A percentile compares a stretch with the other conserved stretches of the same genome.
These are phyloP conservation scores for Chironomus riparius DNA, from an alignment of 2,888 invertebrate genomes.

Conservation along the genomic window DNA sequence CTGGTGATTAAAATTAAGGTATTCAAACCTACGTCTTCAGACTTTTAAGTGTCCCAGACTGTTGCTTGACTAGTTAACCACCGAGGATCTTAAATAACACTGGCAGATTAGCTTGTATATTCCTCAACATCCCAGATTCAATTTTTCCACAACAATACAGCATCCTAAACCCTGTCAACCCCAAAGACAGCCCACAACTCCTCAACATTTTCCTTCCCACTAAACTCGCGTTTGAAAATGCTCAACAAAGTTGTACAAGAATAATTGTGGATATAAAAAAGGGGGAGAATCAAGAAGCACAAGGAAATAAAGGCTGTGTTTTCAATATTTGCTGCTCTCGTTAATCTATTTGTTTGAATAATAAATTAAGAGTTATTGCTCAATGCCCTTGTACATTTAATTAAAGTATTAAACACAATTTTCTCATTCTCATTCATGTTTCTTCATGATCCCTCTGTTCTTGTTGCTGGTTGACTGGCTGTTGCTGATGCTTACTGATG, in stretches of 20 bases:
- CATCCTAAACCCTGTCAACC: too few species aligned
- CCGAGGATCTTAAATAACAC: too few species aligned
- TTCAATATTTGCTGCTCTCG: neutral
- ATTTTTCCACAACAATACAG: too few species aligned
- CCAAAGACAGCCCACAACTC: neutral
- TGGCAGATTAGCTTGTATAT: too few species aligned
- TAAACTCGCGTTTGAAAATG: neutral
- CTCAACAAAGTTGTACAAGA: neutral
- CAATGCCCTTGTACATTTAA: constrained; percentile 16
- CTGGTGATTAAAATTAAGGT: too few species aligned
- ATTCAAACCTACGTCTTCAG: too few species aligned
- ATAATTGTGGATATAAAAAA: neutral
- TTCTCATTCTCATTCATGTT: neutral
- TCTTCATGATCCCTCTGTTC: neutral
- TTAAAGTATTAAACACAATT: constrained; percentile 16
- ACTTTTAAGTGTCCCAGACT: too few species aligned
- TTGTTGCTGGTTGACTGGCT: neutral
- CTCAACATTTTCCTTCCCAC: neutral
- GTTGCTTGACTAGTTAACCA: too few species aligned
- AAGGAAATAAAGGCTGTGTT: neutral
- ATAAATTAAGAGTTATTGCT: constrained; percentile 25
- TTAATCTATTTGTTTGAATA: constrained; percentile 24
- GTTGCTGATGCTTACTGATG: neutral
- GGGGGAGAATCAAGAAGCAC: neutral
- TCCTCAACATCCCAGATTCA: too few species aligned